A percentile compares a stretch with the other conserved stretches of the same genome.
Evolutionary conservation across 2,888 invertebrate genomes (phyloP).

Genomic region (Zygogramma bicolorata): DNA sequence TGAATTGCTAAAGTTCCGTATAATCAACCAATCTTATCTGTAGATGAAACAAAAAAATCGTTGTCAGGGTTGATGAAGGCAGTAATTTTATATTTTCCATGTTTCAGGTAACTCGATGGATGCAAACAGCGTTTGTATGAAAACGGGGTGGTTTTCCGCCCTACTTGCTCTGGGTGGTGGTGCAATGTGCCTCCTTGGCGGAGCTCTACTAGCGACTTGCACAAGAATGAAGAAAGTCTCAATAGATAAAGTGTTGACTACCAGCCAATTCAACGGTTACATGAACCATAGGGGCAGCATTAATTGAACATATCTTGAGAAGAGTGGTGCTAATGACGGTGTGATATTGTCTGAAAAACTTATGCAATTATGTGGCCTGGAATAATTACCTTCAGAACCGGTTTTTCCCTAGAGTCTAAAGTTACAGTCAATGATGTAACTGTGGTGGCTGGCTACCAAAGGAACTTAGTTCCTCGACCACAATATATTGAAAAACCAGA

Average conservation of each 20-base stretch:
- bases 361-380: background rate
- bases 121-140: conserved; percentile 64
- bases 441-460: too few relatives aligned
- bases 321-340: background rate
- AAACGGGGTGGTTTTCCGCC: conserved; percentile 70
- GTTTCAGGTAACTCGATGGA: conserved; percentile 46
- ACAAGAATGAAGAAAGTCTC: conserved; percentile 75
- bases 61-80: too few relatives aligned
- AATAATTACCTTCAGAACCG: too few relatives aligned
- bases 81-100: conserved; percentile 7
- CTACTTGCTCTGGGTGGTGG: conserved; percentile 67
- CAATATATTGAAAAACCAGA: too few relatives aligned
- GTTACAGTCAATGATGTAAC: too few relatives aligned
- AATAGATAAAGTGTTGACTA: conserved; percentile 65
- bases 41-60: too few relatives aligned
- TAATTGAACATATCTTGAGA: conserved; percentile 53
- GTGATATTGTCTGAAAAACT: background rate
- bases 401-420: too few relatives aligned
- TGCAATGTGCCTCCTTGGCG: conserved; percentile 76
- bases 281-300: conserved; percentile 66
- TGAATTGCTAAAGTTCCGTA: too few relatives aligned
- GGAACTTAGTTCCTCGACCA: too few relatives aligned
- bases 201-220: conserved; percentile 81
- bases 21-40: too few relatives aligned
- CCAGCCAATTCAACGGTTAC: conserved; percentile 64